Base-by-base conservation (phyloP, 2,797 vertebrate species). In the Neoniphon sammara region DNA sequence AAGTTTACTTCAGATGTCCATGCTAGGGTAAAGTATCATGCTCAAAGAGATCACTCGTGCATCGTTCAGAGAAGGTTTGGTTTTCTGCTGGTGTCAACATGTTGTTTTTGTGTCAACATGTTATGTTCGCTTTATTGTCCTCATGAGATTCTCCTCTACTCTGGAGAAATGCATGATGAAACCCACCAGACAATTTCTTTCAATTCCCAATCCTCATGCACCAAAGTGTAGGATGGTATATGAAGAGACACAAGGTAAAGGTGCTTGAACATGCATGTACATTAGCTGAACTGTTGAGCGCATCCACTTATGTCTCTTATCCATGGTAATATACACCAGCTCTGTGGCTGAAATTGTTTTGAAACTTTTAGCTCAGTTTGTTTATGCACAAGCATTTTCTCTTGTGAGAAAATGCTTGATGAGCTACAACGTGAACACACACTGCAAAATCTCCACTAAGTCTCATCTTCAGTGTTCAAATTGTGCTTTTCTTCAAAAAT, bases 61-160 rank as follows among this genome's bases (percentile, higher is more conserved):
- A 53, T 36, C 8, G 69, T 54, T 68, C 54, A 71, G 54, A 64
- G 55, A 67, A 63, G 61, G 36, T 56, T 70, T 56, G 68, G 46
- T 74, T 60, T 77, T 70, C 59, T 67, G 11, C 10, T 18, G 3
- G 8, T 75, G 70, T 75, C 76, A 82, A 69, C 82, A 78, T 74
- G 72, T 73, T 83, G 57, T 77, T 73, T 44, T 30, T 21, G 14
- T 66, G 69, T 68, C 55, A 72, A 57, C 61, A 58, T 66, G 52
- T 72, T 70, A 14, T 62, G 50, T 6, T 62, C 8, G 8, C 25
- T 30, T 23, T 64, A 17, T 25, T 60, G 44, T 50, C 20, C 71
- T 72, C 36, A 27, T 4, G 58, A 59, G 53, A 57, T 18, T 60
- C 9, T 23, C 18, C 42, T 52, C 9, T 47, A 12, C 78, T 36